Percentiles rank a stretch among this genome's conserved stretches.
phyloP scores from a whole-genome alignment of 2,797 vertebrate species.

The Pitangus sulphuratus region DNA sequence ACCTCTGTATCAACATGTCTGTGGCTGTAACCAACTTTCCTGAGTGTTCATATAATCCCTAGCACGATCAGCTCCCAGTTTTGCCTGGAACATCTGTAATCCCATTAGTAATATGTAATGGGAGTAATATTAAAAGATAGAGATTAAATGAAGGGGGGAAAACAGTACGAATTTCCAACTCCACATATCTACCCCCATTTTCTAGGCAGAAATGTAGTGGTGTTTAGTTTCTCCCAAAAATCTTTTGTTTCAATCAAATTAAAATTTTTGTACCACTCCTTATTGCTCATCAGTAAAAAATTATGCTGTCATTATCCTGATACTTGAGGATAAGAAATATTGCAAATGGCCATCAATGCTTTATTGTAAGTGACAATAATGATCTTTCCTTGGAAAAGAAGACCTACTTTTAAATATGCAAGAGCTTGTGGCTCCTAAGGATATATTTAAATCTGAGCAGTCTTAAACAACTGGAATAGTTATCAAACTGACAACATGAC shows the following conservation, averaged over 20 bases:
- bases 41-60: not conserved
- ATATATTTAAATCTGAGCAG: slow-evolving; percentile 55
- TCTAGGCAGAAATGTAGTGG: not conserved
- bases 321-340: slow-evolving; percentile 37
- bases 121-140: not conserved
- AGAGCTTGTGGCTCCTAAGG: slow-evolving; percentile 18
- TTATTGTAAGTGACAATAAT: slow-evolving; percentile 55
- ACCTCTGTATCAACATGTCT: not conserved
- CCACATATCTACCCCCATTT: not conserved
- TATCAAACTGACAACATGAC: slow-evolving; percentile 63
- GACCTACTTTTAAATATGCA: slow-evolving; percentile 19
- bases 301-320: not conserved
- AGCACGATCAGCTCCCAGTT: not conserved
- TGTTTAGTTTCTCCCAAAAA: not conserved
- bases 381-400: slow-evolving; percentile 25
- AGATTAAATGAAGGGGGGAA: accelerated
- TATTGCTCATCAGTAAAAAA: slow-evolving; percentile 20
- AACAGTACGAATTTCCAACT: not conserved
- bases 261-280: not conserved
- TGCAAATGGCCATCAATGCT: not conserved
- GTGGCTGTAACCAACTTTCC: not conserved
- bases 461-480: slow-evolving; percentile 40
- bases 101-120: not conserved
- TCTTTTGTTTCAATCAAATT: not conserved
- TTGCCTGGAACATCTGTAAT: not conserved